phyloP scores from a whole-genome alignment of 64 coral and sea anemone species.

The Montipora capricornis region DNA sequence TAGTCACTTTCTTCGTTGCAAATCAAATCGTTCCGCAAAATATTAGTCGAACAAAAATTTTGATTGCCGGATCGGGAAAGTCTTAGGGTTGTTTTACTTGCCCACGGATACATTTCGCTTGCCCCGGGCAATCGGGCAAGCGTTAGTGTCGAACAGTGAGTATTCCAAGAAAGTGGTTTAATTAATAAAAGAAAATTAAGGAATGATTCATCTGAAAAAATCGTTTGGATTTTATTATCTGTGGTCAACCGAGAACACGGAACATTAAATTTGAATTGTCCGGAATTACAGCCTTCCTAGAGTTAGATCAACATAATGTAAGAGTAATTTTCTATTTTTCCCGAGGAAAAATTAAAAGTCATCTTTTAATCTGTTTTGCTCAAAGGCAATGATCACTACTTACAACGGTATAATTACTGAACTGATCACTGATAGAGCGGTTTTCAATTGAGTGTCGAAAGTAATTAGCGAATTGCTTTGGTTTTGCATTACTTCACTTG shows the following conservation, averaged over 20 bases:
- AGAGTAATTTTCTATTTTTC: neutral
- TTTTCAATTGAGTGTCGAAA: no score
- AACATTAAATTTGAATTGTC: neutral
- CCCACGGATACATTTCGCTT: no score
- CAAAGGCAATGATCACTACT: slow-evolving; percentile 1
- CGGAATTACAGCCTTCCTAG: slow-evolving; percentile 3
- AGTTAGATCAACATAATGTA: neutral
- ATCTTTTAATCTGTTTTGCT: slow-evolving; percentile 6
- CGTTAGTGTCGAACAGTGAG: no score
- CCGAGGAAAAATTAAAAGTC: neutral
- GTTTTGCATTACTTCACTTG: no score
- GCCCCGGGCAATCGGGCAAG: no score
- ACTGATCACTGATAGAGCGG: no score
- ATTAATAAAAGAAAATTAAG: slow-evolving; percentile 5
- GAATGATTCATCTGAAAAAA: neutral
- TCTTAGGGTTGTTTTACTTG: no score
- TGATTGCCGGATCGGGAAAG: no score
- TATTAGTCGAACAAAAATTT: no score
- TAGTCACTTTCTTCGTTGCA: no score
- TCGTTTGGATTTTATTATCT: slow-evolving; percentile 2
- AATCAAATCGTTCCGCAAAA: no score
- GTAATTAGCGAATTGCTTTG: no score
- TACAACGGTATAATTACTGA: neutral
- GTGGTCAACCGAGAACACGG: neutral
- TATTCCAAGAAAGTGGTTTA: neutral